These are phyloP conservation scores for Elephantulus edwardii DNA, from an alignment of 2,113 vertebrate species.

Conservation along the genomic window DNA sequence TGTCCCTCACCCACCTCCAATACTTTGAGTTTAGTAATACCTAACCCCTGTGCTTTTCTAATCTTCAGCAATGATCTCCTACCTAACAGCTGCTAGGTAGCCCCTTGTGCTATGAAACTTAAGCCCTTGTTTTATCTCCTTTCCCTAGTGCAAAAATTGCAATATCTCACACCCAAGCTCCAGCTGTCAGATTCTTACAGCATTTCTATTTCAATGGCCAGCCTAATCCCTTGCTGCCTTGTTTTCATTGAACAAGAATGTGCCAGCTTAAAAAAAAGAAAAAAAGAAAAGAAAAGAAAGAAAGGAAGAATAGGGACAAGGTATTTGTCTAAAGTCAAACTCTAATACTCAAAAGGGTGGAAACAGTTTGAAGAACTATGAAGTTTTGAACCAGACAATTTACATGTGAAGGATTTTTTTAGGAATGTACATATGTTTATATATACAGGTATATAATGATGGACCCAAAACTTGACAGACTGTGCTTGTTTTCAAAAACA, in stretches of 20 bases:
- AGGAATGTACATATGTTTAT: slow-evolving; percentile 32
- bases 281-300: background rate
- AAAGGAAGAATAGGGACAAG: slow-evolving; percentile 38
- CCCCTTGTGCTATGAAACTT: slow-evolving; percentile 76
- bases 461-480: slow-evolving; percentile 40
- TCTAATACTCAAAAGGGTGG: slow-evolving; percentile 39
- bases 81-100: slow-evolving; percentile 76
- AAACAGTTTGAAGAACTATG: slow-evolving; percentile 65
- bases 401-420: slow-evolving; percentile 46
- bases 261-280: slow-evolving; percentile 40
- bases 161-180: slow-evolving; percentile 76
- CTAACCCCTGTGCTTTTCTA: slow-evolving; percentile 52
- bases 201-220: slow-evolving; percentile 79
- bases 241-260: slow-evolving; percentile 77
- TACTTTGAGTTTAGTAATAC: slow-evolving; percentile 26
- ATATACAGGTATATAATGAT: slow-evolving; percentile 54
- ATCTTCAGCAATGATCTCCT: slow-evolving; percentile 62
- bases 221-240: slow-evolving; percentile 74
- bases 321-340: slow-evolving; percentile 69
- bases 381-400: slow-evolving; percentile 64
- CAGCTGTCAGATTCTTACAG: slow-evolving; percentile 76
- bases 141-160: slow-evolving; percentile 72
- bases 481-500: slow-evolving; percentile 56
- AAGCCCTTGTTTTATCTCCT: slow-evolving; percentile 74
- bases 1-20: background rate